Base-by-base conservation (phyloP, 2,888 invertebrate genomes). In the Malthinus flaveolus region DNA sequence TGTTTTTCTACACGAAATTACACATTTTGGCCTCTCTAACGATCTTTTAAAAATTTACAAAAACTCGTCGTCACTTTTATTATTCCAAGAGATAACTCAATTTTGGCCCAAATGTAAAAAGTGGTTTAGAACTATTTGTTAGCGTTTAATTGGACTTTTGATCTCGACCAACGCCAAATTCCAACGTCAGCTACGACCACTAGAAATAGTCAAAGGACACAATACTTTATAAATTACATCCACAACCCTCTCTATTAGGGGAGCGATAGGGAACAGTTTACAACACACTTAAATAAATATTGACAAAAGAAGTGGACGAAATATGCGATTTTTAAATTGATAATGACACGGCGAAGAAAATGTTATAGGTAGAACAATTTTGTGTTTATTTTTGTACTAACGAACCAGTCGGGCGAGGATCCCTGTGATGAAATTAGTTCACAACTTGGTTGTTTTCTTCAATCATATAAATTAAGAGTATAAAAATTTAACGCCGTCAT, bases 201-300 rank as follows among this genome's bases (percentile, higher is more conserved):
- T 47, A 33, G 5, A 5, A 23, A 23, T 23, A 23, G 2, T 23
- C 5, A 23, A 23, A 59, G 53, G 59, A 60, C 56, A 61, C 56
- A 57, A 61, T 61, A 61, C 59, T 50, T 57, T 46, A 23, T 23
- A 62, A 63, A 65, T 65, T 65, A 63, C 59, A 61, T 51, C 61
- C 63, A n/a, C n/a, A 61, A 63, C 61, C 59, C 63, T 58, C 63
- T 65, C 60, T 62, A 63, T 63, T 56, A 52, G 53, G 63, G 23
- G 49, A 61, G 58, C 62, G 61, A 63, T 62, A 61, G 63, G 62
- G 59, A 62, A 49, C 63, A 63, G 59, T 65, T 63, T 61, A 61
- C 59, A 64, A 58, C 61, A 62, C 59, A 63, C 57, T 63, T 65
- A 65, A 62, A 64, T 65, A 65, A 65, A 65, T 65, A 65, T 64